Evolutionary conservation across 2,113 vertebrate genomes (phyloP).

Genomic region (Bagarius yarrelli): DNA sequence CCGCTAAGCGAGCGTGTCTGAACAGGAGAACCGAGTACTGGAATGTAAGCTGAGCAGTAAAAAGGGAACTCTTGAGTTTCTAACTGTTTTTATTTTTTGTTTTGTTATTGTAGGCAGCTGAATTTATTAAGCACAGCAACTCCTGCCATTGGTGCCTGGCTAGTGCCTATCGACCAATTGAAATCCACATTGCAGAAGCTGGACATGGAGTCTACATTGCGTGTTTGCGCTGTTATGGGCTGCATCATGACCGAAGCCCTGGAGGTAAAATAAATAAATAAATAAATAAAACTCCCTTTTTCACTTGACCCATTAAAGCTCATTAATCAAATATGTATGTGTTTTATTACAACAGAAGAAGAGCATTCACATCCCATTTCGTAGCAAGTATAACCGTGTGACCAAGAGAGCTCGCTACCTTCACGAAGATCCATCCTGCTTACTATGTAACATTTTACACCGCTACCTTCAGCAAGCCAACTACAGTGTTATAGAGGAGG

Average conservation of each 20-base stretch:
- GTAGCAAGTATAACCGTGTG: constrained; percentile 95
- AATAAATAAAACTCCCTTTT: not conserved
- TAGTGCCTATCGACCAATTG: constrained; percentile 96
- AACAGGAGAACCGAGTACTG: not conserved
- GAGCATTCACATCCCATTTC: constrained; percentile 91
- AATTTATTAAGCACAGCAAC: constrained; percentile 97
- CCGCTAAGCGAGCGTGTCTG: not conserved
- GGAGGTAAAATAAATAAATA: constrained; percentile 74
- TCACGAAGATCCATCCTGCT: constrained; percentile 95
- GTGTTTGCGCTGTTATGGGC: constrained; percentile 96
- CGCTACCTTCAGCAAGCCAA: constrained; percentile 95
- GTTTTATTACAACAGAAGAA: constrained; percentile 80
- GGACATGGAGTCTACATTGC: constrained; percentile 87
- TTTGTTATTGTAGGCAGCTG: constrained; percentile 77
- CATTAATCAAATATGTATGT: not conserved
- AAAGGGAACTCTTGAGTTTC: not conserved
- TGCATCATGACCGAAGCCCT: constrained; percentile 98
- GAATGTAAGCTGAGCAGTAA: not conserved
- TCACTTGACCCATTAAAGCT: not conserved
- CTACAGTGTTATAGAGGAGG: constrained; percentile 92
- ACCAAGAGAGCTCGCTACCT: constrained; percentile 91
- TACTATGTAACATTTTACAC: constrained; percentile 94
- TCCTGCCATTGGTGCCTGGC: constrained; percentile 92
- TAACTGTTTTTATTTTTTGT: not conserved
- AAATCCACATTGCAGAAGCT: constrained; percentile 91